Evolutionary conservation across 2,888 invertebrate genomes (phyloP), one percentile per base, ranked within the genome.

Genomic region (Acleris cristana): DNA sequence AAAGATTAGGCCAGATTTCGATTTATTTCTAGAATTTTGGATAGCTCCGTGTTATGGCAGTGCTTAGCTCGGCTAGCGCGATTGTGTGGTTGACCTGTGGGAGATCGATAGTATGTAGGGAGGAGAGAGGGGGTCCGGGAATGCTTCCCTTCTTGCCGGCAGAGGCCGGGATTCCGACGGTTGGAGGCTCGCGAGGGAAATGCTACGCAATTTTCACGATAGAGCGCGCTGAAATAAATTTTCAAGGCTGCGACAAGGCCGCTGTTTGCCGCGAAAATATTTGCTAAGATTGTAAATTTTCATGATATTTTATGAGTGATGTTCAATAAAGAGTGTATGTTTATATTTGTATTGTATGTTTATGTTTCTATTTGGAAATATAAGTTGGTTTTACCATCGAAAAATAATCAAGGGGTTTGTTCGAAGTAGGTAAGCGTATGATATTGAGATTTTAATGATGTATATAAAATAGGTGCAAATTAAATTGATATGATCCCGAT

Each of bases 91-190:
- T 82, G 76, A 79, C 74, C 73, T 75, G 76, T 70, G 72, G 74
- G 71, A 76, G 87, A 91, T 92, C 91, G 88, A 91, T 92, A 92
- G 83, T 79, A 79, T 79, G 69, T 70, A 75, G 74, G 74, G 76
- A 75, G 74, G 74, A 76, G 64, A 75, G 70, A 64, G 54, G 69
- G 73, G 69, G 74, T 34, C 69, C 72, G 75, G 80, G 81, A 77
- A 72, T 70, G 72, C 73, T 72, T 69, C 70, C 70, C 60, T 67
- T 49, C 75, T 54, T 72, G 78, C 87, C 89, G 81, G 79, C 80
- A 91, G 92, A 91, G 88, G 90, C 81, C 85, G 81, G 85, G 82
- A 79, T 69, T 71, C 69, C 64, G 65, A 57, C 67, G 65, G 65
- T 40, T 40, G 64, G 58, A 74, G 72, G 74, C 74, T 77, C 69